These are phyloP conservation scores for Parauchenoglanis ngamensis DNA, from an alignment of 2,797 vertebrate species.

Conservation along the genomic window DNA sequence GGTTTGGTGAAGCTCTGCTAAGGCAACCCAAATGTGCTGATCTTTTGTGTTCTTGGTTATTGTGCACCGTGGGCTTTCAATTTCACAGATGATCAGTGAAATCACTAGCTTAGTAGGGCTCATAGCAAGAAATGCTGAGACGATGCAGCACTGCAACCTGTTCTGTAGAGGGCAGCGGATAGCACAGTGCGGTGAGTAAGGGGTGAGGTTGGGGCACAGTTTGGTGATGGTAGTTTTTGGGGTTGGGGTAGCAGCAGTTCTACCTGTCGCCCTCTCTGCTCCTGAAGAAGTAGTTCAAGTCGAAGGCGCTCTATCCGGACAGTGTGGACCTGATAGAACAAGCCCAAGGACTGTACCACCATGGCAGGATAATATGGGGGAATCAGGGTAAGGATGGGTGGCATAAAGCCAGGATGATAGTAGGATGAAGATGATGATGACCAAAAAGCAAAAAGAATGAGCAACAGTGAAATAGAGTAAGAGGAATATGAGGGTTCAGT, in stretches of 20 bases:
- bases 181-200: constrained; percentile 51
- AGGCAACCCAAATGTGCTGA: not conserved
- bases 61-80: not conserved
- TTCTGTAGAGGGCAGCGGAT: constrained; percentile 45
- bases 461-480: constrained; percentile 53
- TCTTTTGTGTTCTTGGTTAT: constrained; percentile 8
- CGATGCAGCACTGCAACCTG: constrained; percentile 63
- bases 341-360: constrained; percentile 72
- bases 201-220: constrained; percentile 16
- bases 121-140: constrained; percentile 43
- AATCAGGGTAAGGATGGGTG: constrained; percentile 30
- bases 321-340: constrained; percentile 77
- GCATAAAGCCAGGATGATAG: constrained; percentile 37
- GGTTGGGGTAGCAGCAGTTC: constrained; percentile 55
- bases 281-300: constrained; percentile 65
- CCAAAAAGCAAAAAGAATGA: constrained; percentile 41
- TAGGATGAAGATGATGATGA: constrained; percentile 23
- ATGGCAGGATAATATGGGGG: constrained; percentile 28
- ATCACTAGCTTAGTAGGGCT: constrained; percentile 47
- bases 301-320: constrained; percentile 72
- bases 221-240: constrained; percentile 43
- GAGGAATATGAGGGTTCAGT: constrained; percentile 30
- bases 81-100: not conserved
- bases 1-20: not conserved
- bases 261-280: constrained; percentile 77